Evolutionary conservation across 2,888 invertebrate genomes (phyloP), one percentile per base, ranked within the genome.

Genomic region (Parthenolecanium corni): DNA sequence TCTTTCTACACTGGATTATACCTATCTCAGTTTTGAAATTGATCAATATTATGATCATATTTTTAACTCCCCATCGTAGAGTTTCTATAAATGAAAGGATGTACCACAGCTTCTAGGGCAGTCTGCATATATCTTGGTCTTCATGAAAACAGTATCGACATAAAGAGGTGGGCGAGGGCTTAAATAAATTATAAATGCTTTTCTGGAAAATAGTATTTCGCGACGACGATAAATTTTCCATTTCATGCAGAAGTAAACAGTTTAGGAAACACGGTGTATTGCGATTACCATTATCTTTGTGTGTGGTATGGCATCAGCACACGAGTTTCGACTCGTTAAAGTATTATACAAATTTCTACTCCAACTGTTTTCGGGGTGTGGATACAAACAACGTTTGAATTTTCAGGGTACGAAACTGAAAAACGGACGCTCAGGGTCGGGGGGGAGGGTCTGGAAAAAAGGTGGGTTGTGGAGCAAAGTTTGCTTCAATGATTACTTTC

Each of bases 401-500:
- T 53, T 53, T 53, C 52, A 21, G 36, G 16, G 21, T 21, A n/a
- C n/a, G 36, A 36, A 53, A 38, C 49, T 6, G 21, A 24, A 49
- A 12, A n/a, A 2, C 4, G 47, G 47, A 47, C 47, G n/a, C 3
- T 5, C 12, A 18, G 6, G 18, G 9, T 9, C 20, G 46, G 3
- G 40, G 23, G 12, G 11, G n/a, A 16, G 16, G 31, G 52, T 6
- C 4, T 31, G 31, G 31, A 31, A 31, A 31, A 31, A 31, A 31
- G 31, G 40, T 20, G 40, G 23, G 54, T 23, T 11, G 54, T 23
- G 38, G 21, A 56, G 58, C 46, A 46, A 58, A 58, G 58, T 58
- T 58, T 58, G 58, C 58, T 58, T 58, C 58, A 47, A 58, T 58
- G 58, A 58, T 58, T 58, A 58, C 58, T 58, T 58, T 58, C 46